phyloP scores from a whole-genome alignment of 2,888 invertebrate species.

The Thymelicus acteon region DNA sequence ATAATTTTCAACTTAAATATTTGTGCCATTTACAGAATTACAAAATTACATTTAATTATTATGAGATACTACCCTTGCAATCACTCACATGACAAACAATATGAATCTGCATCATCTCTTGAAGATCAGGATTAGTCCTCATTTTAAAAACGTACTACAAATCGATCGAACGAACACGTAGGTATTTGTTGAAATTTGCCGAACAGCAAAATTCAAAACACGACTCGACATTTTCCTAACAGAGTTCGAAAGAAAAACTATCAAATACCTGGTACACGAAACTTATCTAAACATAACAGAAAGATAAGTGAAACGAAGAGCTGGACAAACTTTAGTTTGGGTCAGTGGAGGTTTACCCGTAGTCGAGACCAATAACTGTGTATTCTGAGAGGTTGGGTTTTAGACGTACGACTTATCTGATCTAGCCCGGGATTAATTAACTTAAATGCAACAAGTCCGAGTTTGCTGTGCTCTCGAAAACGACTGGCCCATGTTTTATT shows the following conservation, averaged over 20 bases:
- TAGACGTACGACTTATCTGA: constrained; percentile 72
- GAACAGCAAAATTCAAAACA: not conserved
- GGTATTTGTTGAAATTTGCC: too few relatives aligned
- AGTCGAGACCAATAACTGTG: constrained; percentile 48
- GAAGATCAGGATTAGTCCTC: not conserved
- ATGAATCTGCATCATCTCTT: not conserved
- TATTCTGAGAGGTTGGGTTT: constrained; percentile 60
- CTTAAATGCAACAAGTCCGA: constrained; percentile 83
- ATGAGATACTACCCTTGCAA: too few relatives aligned
- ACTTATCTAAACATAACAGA: constrained; percentile 29
- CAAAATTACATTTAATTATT: too few relatives aligned
- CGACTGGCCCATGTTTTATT: constrained; percentile 77
- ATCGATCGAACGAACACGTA: too few relatives aligned
- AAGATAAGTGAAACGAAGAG: constrained; percentile 33
- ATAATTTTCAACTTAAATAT: too few relatives aligned
- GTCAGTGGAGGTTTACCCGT: constrained; percentile 20
- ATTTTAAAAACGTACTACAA: too few relatives aligned
- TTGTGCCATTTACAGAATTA: too few relatives aligned
- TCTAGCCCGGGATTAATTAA: constrained; percentile 79
- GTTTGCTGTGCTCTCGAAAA: constrained; percentile 78
- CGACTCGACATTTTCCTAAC: not conserved
- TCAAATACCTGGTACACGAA: constrained; percentile 18
- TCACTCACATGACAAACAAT: not conserved
- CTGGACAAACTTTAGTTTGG: constrained; percentile 28
- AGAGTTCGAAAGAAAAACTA: constrained; percentile 17